Evolutionary conservation across 1,140 invertebrate species (phyloP), one percentile per base, ranked within the genome.

Genomic region (Drosophila tristis): DNA sequence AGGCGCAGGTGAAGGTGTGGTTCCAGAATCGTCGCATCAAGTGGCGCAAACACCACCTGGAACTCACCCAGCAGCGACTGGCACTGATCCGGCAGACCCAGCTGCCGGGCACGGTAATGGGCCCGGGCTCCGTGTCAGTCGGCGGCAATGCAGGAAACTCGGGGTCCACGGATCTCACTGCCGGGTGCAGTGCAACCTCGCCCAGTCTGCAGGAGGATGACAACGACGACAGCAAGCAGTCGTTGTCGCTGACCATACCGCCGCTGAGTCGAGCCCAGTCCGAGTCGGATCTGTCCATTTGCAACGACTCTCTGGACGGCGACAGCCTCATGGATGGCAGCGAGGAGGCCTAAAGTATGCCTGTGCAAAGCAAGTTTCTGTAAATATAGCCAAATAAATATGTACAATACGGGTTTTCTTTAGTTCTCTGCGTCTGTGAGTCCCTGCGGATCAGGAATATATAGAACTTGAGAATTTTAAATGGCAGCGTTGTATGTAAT

Each of bases 1-100:
- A 99, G 92, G 97, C 97, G 4, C 97, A 98, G 94, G 96, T 99
- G 0, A 99, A 99, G 92, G 98, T 99, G 1, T 99, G 98, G 98
- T 99, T 99, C 91, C 98, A 98, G 93, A 99, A 99, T 92, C 94
- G 98, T 23, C 94, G 98, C 29, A 99, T 99, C 71, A 99, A 99
- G 93, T 98, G 97, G 97, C 93, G 98, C 20, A 99, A 99, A 85
- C 96, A 98, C 79, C 97, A 98, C 78, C 93, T 98, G 80, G 98
- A 98, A 90, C 94, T 98, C 68, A 97, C 98, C 42, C 97, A 98
- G 90, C 97, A 98, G 73, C 94, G 96, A 54, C 93, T 98, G 29
- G 96, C 96, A 0, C 94, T 97, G 15, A 93, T 96, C 55, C 95
- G 96, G 74, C 95, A 96, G 81, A 95, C 78, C 2, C 91, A 92